These are phyloP conservation scores for Neoitamus cyanurus DNA, from an alignment of 2,888 invertebrate genomes.

Conservation along the genomic window DNA sequence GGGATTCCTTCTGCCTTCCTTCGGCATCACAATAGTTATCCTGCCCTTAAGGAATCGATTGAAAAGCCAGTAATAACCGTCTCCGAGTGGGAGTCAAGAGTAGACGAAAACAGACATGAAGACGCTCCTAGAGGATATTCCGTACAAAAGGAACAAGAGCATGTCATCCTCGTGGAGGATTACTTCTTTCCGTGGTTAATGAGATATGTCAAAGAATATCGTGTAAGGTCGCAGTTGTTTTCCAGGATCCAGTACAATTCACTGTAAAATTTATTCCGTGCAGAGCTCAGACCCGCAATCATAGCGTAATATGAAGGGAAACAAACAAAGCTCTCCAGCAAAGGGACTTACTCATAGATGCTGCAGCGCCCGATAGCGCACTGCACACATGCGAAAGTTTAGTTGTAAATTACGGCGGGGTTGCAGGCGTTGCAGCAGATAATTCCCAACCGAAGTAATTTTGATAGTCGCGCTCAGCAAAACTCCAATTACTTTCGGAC, in stretches of 20 bases:
- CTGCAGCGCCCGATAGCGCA: not conserved
- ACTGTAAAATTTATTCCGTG: slow-evolving; percentile 29
- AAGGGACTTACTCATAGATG: not conserved
- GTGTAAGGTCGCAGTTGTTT: slow-evolving; percentile 18
- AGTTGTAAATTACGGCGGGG: not conserved
- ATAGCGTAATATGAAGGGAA: not conserved
- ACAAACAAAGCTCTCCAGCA: not conserved
- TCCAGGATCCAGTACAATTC: not conserved
- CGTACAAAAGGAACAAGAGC: slow-evolving; percentile 26
- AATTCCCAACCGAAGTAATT: not conserved
- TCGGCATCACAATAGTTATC: not conserved
- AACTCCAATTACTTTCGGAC: not conserved
- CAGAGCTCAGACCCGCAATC: slow-evolving; percentile 11
- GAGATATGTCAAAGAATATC: slow-evolving; percentile 45
- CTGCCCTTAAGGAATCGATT: slow-evolving; percentile 36
- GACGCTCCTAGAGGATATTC: not conserved
- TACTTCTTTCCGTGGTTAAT: slow-evolving; percentile 44
- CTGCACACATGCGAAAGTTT: not conserved
- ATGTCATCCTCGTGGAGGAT: slow-evolving; percentile 28
- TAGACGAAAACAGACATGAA: slow-evolving; percentile 28
- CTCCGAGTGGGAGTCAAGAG: not conserved
- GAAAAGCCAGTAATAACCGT: slow-evolving; percentile 34
- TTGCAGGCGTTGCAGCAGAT: not conserved
- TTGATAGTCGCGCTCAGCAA: not conserved
- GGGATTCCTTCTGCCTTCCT: not conserved